Conservation (phyloP, 2,888 invertebrate species). For the Peribatodes rhomboidaria region DNA sequence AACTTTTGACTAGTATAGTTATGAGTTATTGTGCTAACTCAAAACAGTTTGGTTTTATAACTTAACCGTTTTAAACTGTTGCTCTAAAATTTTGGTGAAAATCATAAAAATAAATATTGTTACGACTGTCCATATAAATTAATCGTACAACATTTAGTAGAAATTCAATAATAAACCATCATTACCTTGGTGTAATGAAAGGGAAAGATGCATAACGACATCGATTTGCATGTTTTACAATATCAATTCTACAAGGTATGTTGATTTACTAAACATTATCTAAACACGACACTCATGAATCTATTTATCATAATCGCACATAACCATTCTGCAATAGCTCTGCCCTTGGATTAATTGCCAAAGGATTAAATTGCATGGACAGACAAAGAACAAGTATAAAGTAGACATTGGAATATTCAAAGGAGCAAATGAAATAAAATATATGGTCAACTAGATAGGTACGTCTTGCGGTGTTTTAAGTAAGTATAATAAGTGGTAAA, state of each 20-base stretch:
- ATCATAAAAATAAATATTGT: too few relatives aligned
- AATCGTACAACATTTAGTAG: too few relatives aligned
- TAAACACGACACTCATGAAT: neutral
- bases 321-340: neutral
- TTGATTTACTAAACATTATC: neutral
- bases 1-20: neutral
- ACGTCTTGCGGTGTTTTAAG: too few relatives aligned
- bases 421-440: too few relatives aligned
- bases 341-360: neutral
- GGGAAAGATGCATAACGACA: constrained; percentile 1
- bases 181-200: neutral
- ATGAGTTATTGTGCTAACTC: too few relatives aligned
- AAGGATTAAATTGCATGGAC: too few relatives aligned
- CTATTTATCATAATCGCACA: neutral
- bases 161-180: neutral
- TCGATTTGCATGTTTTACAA: constrained; percentile 6
- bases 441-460: too few relatives aligned
- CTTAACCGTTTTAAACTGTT: too few relatives aligned
- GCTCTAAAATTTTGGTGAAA: too few relatives aligned
- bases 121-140: too few relatives aligned
- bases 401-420: neutral
- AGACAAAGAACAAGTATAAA: neutral
- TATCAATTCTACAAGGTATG: neutral
- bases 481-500: too few relatives aligned
- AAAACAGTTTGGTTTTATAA: neutral